Evolutionary conservation across 2,797 vertebrate genomes (phyloP).

Genomic region (Mergus octosetaceus): DNA sequence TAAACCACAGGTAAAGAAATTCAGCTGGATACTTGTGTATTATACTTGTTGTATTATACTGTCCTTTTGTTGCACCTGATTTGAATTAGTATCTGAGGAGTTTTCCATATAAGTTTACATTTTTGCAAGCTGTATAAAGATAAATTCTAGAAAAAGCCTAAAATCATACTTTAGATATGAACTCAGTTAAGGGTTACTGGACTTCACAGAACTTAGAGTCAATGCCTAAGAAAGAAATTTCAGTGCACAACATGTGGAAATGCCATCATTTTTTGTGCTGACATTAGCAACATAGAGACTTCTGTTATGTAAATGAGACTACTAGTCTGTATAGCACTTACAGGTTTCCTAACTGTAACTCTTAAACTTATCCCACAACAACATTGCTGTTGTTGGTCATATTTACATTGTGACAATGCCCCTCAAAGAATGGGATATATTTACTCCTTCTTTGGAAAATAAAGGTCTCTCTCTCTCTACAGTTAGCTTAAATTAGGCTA

Average conservation of each 20-base stretch:
- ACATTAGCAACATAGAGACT: neutral
- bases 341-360: neutral
- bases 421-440: neutral
- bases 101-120: neutral
- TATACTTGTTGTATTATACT: neutral
- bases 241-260: neutral
- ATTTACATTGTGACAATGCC: neutral
- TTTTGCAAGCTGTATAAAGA: neutral
- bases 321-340: neutral
- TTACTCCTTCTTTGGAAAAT: neutral
- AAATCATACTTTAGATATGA: neutral
- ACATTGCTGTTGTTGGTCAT: neutral
- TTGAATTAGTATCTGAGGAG: neutral
- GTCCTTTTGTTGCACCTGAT: neutral
- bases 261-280: neutral
- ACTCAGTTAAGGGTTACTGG: neutral
- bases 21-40: neutral
- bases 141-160: neutral
- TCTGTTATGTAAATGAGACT: neutral
- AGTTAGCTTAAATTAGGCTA: no score
- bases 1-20: conserved; percentile 77
- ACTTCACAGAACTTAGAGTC: neutral
- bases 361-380: neutral
- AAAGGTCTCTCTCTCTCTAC: neutral
- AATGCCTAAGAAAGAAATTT: neutral